Evolutionary conservation across 2,888 invertebrate genomes (phyloP).

Genomic region (Nasonovia ribisnigri): DNA sequence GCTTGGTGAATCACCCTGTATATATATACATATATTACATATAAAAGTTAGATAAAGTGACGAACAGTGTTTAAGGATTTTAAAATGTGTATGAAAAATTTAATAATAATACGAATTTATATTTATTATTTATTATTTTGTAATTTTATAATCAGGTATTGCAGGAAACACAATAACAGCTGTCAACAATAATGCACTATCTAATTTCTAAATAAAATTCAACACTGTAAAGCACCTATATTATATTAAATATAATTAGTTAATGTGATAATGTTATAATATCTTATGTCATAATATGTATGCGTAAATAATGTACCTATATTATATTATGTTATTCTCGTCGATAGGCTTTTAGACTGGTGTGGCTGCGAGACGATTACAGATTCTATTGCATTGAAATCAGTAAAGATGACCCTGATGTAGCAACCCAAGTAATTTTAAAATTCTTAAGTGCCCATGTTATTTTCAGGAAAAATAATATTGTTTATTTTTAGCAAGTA

Average conservation of each 20-base stretch:
- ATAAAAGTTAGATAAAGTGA: background rate
- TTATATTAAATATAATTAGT: background rate
- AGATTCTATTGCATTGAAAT: conserved; percentile 64
- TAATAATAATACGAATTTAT: background rate
- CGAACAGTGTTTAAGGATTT: background rate
- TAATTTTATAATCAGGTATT: no score
- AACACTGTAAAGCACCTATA: background rate
- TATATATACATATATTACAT: no score
- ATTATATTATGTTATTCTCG: background rate
- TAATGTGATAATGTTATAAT: background rate
- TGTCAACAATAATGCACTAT: background rate
- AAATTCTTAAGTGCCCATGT: background rate
- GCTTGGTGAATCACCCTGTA: no score
- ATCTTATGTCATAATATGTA: background rate
- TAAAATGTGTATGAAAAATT: background rate
- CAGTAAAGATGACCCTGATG: conserved; percentile 29
- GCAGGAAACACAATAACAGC: background rate
- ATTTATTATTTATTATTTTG: no score
- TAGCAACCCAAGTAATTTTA: conserved; percentile 61
- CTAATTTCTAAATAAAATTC: background rate
- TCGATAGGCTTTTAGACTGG: conserved; percentile 60
- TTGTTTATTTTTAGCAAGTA: conserved; percentile 59
- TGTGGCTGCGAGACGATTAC: conserved; percentile 63
- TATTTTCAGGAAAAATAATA: background rate
- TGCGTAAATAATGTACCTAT: background rate